A percentile compares a stretch with the other conserved stretches of the same genome.
Conservation (phyloP, 1,140 invertebrate genomes). For the Acromyrmex echinatior region DNA sequence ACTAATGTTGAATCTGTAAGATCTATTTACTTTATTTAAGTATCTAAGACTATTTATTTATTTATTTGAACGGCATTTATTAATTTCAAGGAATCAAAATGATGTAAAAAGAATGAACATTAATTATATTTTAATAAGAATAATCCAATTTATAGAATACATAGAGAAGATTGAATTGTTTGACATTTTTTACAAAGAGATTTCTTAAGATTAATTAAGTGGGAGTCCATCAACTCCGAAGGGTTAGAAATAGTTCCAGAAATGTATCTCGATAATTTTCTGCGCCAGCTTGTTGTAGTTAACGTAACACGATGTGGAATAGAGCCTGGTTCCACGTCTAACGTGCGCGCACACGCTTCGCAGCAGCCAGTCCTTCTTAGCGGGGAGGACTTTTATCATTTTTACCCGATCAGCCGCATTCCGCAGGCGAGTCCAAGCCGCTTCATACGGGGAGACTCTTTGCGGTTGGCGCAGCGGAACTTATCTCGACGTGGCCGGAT, state of each 20-base stretch:
- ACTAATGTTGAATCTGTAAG: no score
- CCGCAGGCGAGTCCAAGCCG: constrained; percentile 25
- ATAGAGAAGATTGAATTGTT: no score
- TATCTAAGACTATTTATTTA: no score
- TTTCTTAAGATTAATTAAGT: no score
- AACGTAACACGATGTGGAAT: constrained; percentile 9
- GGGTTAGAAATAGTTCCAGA: background rate
- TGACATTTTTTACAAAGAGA: no score
- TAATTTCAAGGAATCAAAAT: no score
- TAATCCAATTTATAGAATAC: no score
- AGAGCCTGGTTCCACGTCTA: background rate
- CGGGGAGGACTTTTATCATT: constrained; percentile 56
- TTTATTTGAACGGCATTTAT: no score
- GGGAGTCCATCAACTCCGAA: no score
- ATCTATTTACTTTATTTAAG: no score
- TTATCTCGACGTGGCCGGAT: constrained; percentile 30
- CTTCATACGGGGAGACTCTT: constrained; percentile 32
- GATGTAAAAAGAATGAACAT: no score
- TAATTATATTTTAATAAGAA: no score
- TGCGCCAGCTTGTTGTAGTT: background rate
- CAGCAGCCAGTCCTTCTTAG: constrained; percentile 39
- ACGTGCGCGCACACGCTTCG: background rate
- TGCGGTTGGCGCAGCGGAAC: constrained; percentile 51
- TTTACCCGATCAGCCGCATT: constrained; percentile 58
- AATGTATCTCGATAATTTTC: background rate